Percentiles rank a stretch among this genome's conserved stretches.
These are phyloP conservation scores for Alexandromys fortis DNA, from an alignment of 2,113 vertebrate genomes.

Conservation along the genomic window DNA sequence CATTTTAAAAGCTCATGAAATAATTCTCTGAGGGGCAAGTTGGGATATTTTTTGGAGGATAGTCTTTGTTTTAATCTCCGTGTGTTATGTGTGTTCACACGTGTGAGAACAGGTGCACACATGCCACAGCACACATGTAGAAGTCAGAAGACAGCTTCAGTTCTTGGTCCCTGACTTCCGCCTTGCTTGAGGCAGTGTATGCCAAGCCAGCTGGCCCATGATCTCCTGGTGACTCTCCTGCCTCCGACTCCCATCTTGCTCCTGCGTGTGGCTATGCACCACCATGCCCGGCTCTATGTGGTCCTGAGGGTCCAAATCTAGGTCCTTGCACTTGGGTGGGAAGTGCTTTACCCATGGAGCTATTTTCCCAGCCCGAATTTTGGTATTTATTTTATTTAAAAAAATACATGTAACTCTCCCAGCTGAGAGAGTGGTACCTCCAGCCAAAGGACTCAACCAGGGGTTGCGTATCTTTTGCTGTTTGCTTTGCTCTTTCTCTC, in stretches of 20 bases:
- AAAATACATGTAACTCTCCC: background rate
- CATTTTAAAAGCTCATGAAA: background rate
- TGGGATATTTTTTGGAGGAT: background rate
- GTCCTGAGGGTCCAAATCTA: background rate
- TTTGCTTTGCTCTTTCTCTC: background rate
- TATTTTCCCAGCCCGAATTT: background rate
- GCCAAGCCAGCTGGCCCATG: background rate
- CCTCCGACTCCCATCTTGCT: background rate
- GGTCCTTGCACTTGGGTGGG: background rate
- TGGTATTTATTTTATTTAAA: constrained; percentile 28
- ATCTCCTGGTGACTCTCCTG: background rate
- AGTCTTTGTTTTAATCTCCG: background rate
- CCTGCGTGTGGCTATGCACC: background rate
- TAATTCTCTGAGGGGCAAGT: constrained; percentile 44
- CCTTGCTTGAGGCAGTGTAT: background rate
- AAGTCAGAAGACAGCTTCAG: background rate
- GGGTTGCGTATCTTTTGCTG: background rate
- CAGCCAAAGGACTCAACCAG: background rate
- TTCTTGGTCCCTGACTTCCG: background rate
- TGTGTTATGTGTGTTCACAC: background rate
- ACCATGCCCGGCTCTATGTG: background rate
- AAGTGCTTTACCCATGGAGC: background rate
- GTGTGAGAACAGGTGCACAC: too few relatives aligned
- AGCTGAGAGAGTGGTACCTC: background rate
- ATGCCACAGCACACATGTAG: background rate